These are phyloP conservation scores for Beroe ovata DNA, from an alignment of 37 sponge, comb jelly and placozoan species.

Conservation along the genomic window DNA sequence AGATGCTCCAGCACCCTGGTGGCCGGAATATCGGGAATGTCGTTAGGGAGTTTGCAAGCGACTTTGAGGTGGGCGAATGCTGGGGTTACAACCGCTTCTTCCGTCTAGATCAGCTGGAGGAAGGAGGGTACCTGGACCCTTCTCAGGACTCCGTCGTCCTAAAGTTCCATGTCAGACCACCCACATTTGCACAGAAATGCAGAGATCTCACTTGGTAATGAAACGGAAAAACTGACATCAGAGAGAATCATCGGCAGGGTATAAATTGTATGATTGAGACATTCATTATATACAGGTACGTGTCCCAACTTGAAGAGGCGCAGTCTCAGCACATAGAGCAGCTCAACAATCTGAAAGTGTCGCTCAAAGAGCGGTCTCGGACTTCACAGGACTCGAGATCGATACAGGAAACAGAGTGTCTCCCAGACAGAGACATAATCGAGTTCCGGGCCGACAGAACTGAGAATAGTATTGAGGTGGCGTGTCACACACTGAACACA, in stretches of 20 bases:
- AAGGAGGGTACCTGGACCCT: slow-evolving; percentile 75
- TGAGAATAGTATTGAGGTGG: slow-evolving; percentile 49
- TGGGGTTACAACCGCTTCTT: slow-evolving; percentile 96
- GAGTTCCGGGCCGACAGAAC: neutral
- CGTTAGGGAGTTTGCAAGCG: slow-evolving; percentile 11
- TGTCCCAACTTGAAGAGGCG: neutral
- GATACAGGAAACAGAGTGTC: neutral
- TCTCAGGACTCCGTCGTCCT: slow-evolving; percentile 76
- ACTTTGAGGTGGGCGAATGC: slow-evolving; percentile 77
- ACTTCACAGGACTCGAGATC: neutral
- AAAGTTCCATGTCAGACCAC: slow-evolving; percentile 75
- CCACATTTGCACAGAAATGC: slow-evolving; percentile 80
- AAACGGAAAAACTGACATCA: no score
- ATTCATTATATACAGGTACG: slow-evolving; percentile 22
- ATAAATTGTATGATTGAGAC: no score
- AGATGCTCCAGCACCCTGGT: slow-evolving; percentile 69
- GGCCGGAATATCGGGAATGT: neutral
- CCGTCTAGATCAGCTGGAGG: slow-evolving; percentile 60
- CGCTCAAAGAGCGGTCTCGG: slow-evolving; percentile 45
- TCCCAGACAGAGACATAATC: neutral
- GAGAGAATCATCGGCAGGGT: no score
- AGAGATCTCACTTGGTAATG: slow-evolving; percentile 72
- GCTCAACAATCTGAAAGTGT: slow-evolving; percentile 45
- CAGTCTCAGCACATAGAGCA: slow-evolving; percentile 34
- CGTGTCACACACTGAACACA: no score